Evolutionary conservation across 2,113 vertebrate species (phyloP), one percentile per base, ranked within the genome.

Genomic region (Daboia siamensis): DNA sequence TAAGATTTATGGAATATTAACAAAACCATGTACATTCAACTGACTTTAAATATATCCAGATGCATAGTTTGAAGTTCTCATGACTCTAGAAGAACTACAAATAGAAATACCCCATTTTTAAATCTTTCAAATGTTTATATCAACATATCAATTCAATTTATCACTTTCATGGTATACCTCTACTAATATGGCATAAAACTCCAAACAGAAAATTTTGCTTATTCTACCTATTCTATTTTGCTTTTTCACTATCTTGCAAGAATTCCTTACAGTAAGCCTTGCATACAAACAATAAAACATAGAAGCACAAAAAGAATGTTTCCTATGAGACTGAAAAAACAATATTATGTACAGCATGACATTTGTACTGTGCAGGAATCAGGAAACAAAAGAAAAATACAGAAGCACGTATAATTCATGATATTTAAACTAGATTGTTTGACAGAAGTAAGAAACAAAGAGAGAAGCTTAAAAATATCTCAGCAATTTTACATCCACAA

Each of bases 1-100:
- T 93, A 95, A 94, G 96, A 97, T 97, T 97, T 96, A 97, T n/a
- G 95, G 92, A 90, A 95, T 74, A 91, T 96, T 97, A 97, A 97
- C 96, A 96, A 97, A 97, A 96, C 95, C 95, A 96, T 96, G 95
- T 90, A 96, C 91, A 92, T 92, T 94, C 94, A 90, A 91, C 95
- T 93, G 94, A 95, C 90, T 93, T 96, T 96, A 97, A 97, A 97
- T 96, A 96, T 96, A 97, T 5, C 95, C 86, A 96, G 95, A 94
- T 94, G 93, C 92, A 96, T 94, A 93, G 95, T 96, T 96, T 96
- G 95, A 87, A 95, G 96, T 96, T 96, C 94, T 96, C 94, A 94
- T 94, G 93, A 95, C 95, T 94, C 93, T 86, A 96, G 96, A 95
- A 97, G 95, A 97, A 93, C 91, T 94, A 93, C 93, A 94, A 52